A percentile compares a stretch with the other conserved stretches of the same genome.
Evolutionary conservation across 2,797 vertebrate genomes (phyloP).

Genomic region (Ceyx erithaca): DNA sequence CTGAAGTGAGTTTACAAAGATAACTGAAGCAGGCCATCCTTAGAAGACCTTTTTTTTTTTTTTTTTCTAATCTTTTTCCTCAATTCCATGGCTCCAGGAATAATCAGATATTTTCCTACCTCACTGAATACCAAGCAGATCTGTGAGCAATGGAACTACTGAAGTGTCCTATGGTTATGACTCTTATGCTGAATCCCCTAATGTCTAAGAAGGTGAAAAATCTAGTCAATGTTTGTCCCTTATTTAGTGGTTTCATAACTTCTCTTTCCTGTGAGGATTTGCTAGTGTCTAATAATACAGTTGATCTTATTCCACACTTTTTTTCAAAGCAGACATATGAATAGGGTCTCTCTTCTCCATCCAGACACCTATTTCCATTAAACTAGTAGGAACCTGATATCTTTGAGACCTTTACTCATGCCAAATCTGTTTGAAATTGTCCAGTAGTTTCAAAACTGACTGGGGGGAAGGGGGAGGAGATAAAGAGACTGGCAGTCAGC

Average conservation of each 20-base stretch:
- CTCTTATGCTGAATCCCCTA: slow-evolving; percentile 19
- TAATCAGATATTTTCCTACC: neutral
- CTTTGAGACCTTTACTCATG: slow-evolving; percentile 59
- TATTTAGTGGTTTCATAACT: slow-evolving; percentile 53
- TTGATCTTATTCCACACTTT: slow-evolving; percentile 52
- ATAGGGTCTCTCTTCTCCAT: slow-evolving; percentile 64
- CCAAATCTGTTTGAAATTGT: slow-evolving; percentile 66
- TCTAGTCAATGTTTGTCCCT: slow-evolving; percentile 41
- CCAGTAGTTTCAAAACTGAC: slow-evolving; percentile 44
- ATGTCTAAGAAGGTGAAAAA: slow-evolving; percentile 56
- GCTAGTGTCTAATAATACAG: slow-evolving; percentile 63
- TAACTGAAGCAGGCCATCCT: neutral
- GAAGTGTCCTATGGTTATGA: slow-evolving; percentile 39
- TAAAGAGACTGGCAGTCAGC: slow-evolving; percentile 8
- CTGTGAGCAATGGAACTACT: slow-evolving; percentile 56
- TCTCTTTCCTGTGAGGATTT: slow-evolving; percentile 38
- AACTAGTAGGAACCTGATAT: slow-evolving; percentile 59
- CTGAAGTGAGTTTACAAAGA: slow-evolving; percentile 26
- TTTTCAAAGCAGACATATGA: slow-evolving; percentile 58
- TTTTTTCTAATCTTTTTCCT: neutral
- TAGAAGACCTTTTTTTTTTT: neutral
- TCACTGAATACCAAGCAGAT: neutral
- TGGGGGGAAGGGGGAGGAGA: neutral
- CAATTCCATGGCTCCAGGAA: slow-evolving; percentile 1
- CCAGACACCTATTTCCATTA: slow-evolving; percentile 59